Evolutionary conservation across 2,797 vertebrate species (phyloP).

Genomic region (Micrastur ruficollis): DNA sequence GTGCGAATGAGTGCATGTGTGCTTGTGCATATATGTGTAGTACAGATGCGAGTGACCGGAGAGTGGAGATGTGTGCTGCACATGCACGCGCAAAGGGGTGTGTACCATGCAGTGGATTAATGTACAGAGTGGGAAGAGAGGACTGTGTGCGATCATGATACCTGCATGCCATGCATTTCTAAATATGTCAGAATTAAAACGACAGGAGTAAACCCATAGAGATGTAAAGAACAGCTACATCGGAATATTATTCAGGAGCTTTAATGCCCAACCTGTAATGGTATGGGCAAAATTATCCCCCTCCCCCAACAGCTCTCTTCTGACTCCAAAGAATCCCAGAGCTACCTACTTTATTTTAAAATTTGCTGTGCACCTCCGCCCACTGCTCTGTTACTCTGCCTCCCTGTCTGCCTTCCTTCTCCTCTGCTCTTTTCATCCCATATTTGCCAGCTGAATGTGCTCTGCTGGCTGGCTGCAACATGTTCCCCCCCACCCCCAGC

Average conservation of each 20-base stretch:
- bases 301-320: background rate
- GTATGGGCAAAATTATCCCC: background rate
- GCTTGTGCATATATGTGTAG: background rate
- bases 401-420: slow-evolving; percentile 49
- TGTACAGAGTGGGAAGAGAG: background rate
- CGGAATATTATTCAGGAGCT: background rate
- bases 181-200: background rate
- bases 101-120: slow-evolving; percentile 12
- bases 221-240: background rate
- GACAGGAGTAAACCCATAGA: background rate
- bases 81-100: slow-evolving; percentile 28
- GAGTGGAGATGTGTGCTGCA: background rate
- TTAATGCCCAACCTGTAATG: background rate
- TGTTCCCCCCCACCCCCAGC: background rate
- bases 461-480: slow-evolving; percentile 49
- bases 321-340: background rate
- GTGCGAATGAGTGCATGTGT: background rate
- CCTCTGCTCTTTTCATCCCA: slow-evolving; percentile 51
- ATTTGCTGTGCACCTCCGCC: slow-evolving; percentile 24
- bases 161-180: slow-evolving; percentile 27
- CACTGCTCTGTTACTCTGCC: slow-evolving; percentile 15
- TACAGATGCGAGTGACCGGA: background rate
- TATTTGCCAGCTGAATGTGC: slow-evolving; percentile 67
- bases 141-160: background rate
- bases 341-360: slow-evolving; percentile 30